A percentile compares a stretch with the other conserved stretches of the same genome.
Conservation (phyloP, 2,888 invertebrate species). For the Neoitamus cyanurus region DNA sequence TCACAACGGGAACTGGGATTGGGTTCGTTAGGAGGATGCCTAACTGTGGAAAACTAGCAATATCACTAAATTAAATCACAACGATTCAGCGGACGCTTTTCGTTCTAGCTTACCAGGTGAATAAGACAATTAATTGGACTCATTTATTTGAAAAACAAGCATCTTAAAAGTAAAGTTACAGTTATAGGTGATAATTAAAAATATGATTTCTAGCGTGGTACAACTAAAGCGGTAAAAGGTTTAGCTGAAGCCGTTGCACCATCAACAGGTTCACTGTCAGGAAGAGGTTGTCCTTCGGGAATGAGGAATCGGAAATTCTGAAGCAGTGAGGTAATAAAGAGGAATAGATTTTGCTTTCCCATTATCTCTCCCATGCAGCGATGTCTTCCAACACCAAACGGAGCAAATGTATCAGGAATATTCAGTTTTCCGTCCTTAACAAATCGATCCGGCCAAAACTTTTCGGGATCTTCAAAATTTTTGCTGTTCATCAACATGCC, state of each 20-base stretch:
- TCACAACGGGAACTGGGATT: neutral
- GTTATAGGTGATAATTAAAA: neutral
- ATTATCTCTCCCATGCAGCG: conserved; percentile 86
- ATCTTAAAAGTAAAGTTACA: neutral
- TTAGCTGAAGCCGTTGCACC: conserved; percentile 82
- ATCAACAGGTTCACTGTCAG: conserved; percentile 76
- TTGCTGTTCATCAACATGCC: conserved; percentile 77
- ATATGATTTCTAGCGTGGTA: conserved; percentile 54
- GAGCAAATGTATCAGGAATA: conserved; percentile 77
- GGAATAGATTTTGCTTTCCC: conserved; percentile 80
- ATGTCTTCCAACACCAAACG: conserved; percentile 82
- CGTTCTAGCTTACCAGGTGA: neutral
- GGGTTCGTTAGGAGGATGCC: neutral
- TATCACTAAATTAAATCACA: too few species aligned
- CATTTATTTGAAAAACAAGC: neutral
- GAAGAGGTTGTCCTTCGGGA: conserved; percentile 73
- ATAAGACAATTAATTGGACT: neutral
- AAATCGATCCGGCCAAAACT: conserved; percentile 82
- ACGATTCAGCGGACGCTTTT: too few species aligned
- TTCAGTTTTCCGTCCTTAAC: conserved; percentile 72
- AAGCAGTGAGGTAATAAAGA: conserved; percentile 78
- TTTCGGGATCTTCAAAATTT: conserved; percentile 76
- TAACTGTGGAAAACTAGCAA: too few species aligned
- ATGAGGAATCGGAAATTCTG: conserved; percentile 78
- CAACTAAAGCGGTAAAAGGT: conserved; percentile 76